phyloP scores from a whole-genome alignment of 2,888 invertebrate species.

The Nemurella pictetii region DNA sequence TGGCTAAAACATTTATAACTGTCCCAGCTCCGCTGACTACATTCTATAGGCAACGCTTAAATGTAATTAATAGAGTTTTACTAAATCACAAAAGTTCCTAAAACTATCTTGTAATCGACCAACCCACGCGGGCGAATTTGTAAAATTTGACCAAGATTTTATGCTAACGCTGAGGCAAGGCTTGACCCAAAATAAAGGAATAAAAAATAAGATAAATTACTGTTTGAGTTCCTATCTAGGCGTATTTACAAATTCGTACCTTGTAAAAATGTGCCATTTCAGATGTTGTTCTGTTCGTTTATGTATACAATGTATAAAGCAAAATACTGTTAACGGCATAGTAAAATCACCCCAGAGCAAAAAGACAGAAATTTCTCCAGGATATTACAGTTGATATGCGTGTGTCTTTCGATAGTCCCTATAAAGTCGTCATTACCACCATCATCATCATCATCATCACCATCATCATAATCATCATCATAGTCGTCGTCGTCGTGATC shows the following conservation, averaged over 20 bases:
- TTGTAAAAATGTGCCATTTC: not conserved
- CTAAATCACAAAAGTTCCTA: not conserved
- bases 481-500: not conserved
- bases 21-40: not conserved
- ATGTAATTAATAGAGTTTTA: not conserved
- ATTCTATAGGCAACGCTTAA: not conserved
- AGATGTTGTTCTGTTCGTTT: not conserved
- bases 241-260: not conserved
- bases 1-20: not conserved
- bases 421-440: too few species aligned
- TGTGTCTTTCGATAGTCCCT: not conserved
- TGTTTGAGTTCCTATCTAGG: not conserved
- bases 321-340: not conserved
- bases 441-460: not conserved
- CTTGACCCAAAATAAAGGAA: not conserved
- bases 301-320: not conserved
- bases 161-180: not conserved
- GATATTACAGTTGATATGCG: not conserved
- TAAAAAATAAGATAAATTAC: not conserved
- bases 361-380: not conserved
- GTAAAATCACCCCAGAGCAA: not conserved
- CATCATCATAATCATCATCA: not conserved
- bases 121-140: not conserved
- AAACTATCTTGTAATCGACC: not conserved
- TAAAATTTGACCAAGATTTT: not conserved